Conservation (phyloP, 2,888 invertebrate genomes). For the Agriopis aurantiaria region DNA sequence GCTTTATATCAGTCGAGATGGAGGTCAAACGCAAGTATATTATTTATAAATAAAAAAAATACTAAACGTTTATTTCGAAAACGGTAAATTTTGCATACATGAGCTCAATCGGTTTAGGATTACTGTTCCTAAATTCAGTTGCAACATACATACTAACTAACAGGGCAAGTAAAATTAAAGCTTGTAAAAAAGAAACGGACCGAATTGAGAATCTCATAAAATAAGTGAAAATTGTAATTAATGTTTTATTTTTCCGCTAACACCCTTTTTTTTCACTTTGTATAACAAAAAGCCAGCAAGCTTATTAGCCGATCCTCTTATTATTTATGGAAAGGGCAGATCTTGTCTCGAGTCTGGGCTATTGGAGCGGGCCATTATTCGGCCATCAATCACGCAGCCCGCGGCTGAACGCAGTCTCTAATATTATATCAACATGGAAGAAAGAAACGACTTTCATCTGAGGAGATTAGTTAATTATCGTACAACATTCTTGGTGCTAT, state of each 20-base stretch:
- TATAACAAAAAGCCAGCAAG: slow-evolving; percentile 4
- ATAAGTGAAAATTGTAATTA: background rate
- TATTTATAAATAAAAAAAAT: too few relatives aligned
- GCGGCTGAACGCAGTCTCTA: slow-evolving; percentile 29
- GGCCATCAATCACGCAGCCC: slow-evolving; percentile 65
- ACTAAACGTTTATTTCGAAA: too few relatives aligned
- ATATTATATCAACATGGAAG: slow-evolving; percentile 40
- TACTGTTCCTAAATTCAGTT: too few relatives aligned
- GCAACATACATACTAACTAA: too few relatives aligned
- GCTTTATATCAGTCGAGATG: too few relatives aligned
- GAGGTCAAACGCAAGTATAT: too few relatives aligned
- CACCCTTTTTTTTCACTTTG: background rate
- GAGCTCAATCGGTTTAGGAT: too few relatives aligned
- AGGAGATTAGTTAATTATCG: slow-evolving; percentile 17
- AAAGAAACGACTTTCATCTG: slow-evolving; percentile 30
- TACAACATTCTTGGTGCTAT: background rate
- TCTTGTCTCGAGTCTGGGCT: slow-evolving; percentile 28
- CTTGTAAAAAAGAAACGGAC: too few relatives aligned
- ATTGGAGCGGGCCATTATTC: slow-evolving; percentile 54
- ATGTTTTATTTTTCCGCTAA: background rate
- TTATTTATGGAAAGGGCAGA: slow-evolving; percentile 46
- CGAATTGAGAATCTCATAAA: background rate
- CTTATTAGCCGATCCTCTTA: slow-evolving; percentile 33
- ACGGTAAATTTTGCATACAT: too few relatives aligned
- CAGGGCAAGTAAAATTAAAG: too few relatives aligned